phyloP scores from a whole-genome alignment of 2,113 vertebrate species.

The Actenoides lindsayi region DNA sequence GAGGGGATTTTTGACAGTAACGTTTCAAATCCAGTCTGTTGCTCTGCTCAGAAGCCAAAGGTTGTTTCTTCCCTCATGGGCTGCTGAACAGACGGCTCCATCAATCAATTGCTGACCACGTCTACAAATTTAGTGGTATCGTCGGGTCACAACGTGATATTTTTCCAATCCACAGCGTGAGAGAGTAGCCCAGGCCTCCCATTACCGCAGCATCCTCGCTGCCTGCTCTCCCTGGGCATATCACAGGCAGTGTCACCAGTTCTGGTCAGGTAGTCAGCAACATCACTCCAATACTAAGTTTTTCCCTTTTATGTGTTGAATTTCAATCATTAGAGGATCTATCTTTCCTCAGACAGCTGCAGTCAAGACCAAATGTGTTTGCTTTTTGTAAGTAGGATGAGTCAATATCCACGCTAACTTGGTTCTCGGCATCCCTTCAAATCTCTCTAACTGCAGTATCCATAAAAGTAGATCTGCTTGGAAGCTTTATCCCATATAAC shows the following conservation, averaged over 20 bases:
- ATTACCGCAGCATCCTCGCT: fast-evolving
- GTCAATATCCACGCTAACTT: background rate
- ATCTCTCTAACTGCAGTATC: background rate
- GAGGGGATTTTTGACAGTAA: background rate
- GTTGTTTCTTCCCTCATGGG: background rate
- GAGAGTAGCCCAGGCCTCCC: background rate
- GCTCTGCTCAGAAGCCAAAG: background rate
- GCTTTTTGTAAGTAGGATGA: background rate
- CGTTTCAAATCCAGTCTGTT: background rate
- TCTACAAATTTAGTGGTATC: background rate
- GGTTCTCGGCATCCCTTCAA: background rate
- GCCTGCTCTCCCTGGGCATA: background rate
- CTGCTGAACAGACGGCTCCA: background rate
- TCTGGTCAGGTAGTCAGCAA: background rate
- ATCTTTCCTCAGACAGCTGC: background rate
- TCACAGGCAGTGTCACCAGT: background rate
- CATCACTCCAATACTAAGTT: background rate
- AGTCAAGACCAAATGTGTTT: background rate
- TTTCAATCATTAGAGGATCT: background rate
- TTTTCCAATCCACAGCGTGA: background rate
- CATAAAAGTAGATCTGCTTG: background rate
- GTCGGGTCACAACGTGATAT: background rate
- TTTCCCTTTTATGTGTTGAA: background rate
- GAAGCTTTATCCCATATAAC: background rate
- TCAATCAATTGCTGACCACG: background rate